Base-by-base conservation (phyloP, 2,888 invertebrate genomes). In the Hipparchia semele region DNA sequence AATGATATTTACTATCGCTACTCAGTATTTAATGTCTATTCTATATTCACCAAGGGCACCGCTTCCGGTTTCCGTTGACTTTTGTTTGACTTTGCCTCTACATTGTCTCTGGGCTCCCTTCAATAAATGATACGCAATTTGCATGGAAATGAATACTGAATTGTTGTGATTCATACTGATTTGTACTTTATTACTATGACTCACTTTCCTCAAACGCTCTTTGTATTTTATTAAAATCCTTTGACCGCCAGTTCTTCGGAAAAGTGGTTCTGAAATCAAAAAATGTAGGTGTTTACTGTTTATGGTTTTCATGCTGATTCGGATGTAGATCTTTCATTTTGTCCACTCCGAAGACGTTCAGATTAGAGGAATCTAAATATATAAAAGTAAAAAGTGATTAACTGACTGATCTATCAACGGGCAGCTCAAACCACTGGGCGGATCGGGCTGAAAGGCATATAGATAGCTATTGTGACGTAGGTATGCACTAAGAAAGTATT, bases 61-160 rank as follows among this genome's bases (percentile, higher is more conserved):
- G 56, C 45, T 54, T 73, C 74, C 73, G 61, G 72, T 75, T 74
- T 69, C 75, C 75, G 74, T 73, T 71, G 68, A 76, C 75, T 76
- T 79, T 77, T 77, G 73, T 77, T 72, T 67, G 76, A 70, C 39
- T 60, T 65, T 6, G 62, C 73, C 76, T 77, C 76, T 66, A 76
- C 72, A 80, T 80, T 79, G 79, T 79, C 76, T 78, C 65, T 65
- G 65, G 53, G 61, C 61, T 61, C 71, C 77, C 71, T 76, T 70
- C 77, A 69, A 77, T 72, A 76, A 71, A 76, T 70, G 72, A 72
- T 66, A 68, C 60, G 65, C 65, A 60, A 74, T 76, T 78, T 72
- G 69, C 74, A 78, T 78, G 72, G 61, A 71, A 74, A 74, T 74
- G 59, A 8, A 8, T 49, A 6, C 49, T 74, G 73, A 75, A 74